These are phyloP conservation scores for Pollenia amentaria DNA, from an alignment of 2,888 invertebrate species.

Conservation along the genomic window DNA sequence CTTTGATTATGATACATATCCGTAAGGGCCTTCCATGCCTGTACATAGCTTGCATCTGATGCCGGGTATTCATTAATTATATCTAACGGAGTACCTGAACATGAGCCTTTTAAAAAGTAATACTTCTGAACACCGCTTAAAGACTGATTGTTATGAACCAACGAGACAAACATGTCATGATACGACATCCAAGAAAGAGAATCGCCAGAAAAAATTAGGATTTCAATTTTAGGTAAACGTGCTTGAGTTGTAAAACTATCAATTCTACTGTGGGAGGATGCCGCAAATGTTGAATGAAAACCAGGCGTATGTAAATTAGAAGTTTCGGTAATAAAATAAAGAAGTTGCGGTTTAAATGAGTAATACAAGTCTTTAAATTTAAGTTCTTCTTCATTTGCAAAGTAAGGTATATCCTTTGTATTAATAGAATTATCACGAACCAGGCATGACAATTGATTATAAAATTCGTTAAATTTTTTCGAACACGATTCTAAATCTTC, in stretches of 20 bases:
- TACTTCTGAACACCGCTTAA: constrained; percentile 48
- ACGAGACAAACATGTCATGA: constrained; percentile 38
- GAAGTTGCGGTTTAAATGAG: background rate
- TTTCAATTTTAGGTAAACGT: constrained; percentile 39
- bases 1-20: constrained; percentile 37
- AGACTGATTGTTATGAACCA: constrained; percentile 38
- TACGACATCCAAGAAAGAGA: constrained; percentile 43
- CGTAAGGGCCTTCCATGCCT: constrained; percentile 34
- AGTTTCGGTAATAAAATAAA: background rate
- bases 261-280: constrained; percentile 5
- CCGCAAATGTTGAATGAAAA: constrained; percentile 37
- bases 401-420: constrained; percentile 14
- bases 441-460: background rate
- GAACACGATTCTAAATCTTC: background rate
- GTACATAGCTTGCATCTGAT: constrained; percentile 27
- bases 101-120: constrained; percentile 46
- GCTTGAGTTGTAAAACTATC: constrained; percentile 10
- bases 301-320: background rate
- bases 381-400: constrained; percentile 8
- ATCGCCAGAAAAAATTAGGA: constrained; percentile 30
- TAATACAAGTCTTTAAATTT: constrained; percentile 9
- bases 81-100: constrained; percentile 21
- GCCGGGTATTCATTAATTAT: constrained; percentile 54
- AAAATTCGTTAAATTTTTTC: background rate
- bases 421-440: constrained; percentile 28